Evolutionary conservation across 2,797 vertebrate genomes (phyloP).

Genomic region (Siniperca obscura): DNA sequence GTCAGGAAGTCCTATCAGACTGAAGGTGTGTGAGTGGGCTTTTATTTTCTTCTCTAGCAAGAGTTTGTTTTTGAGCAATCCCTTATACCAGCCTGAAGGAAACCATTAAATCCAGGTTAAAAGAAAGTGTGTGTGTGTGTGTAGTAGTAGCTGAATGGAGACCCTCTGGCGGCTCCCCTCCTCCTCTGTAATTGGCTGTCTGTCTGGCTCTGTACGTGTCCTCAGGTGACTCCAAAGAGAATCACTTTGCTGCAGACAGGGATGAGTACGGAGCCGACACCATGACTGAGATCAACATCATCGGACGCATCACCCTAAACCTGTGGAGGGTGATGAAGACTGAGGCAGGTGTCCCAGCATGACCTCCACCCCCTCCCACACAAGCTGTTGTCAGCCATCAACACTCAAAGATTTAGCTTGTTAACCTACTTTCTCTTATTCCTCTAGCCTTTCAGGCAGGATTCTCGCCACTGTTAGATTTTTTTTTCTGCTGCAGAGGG

Average conservation of each 20-base stretch:
- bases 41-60: background rate
- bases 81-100: background rate
- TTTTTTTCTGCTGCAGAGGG: background rate
- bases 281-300: slow-evolving; percentile 96
- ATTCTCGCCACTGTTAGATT: background rate
- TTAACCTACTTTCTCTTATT: slow-evolving; percentile 36
- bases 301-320: slow-evolving; percentile 93
- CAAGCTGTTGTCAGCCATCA: background rate
- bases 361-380: slow-evolving; percentile 3
- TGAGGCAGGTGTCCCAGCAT: slow-evolving; percentile 85
- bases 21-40: background rate
- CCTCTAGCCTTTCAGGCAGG: background rate
- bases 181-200: slow-evolving; percentile 40
- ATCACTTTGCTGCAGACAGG: slow-evolving; percentile 90
- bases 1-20: background rate
- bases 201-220: slow-evolving; percentile 53
- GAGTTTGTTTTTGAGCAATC: background rate
- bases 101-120: slow-evolving; percentile 18
- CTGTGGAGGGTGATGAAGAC: slow-evolving; percentile 98
- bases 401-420: background rate
- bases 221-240: slow-evolving; percentile 93
- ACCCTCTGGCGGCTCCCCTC: slow-evolving; percentile 29
- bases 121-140: slow-evolving; percentile 2
- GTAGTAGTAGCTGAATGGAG: slow-evolving; percentile 23
- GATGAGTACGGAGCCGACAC: slow-evolving; percentile 95